Evolutionary conservation across 2,113 vertebrate genomes (phyloP).

Genomic region (Eulacestoma nigropectus): DNA sequence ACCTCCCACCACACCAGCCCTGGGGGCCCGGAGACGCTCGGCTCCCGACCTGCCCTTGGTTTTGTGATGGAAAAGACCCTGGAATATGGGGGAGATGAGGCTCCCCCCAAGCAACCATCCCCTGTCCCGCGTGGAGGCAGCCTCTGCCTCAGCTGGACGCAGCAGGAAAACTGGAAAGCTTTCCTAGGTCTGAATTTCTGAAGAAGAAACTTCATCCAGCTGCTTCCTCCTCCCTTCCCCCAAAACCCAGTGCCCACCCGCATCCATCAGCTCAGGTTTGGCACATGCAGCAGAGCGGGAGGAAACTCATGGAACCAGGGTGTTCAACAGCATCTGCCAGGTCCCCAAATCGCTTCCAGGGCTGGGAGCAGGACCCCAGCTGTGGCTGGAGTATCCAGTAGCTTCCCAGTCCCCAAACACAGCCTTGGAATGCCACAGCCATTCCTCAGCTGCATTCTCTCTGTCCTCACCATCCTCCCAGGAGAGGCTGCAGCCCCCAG

Average conservation of each 20-base stretch:
- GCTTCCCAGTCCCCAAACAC: background rate
- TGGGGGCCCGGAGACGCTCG: fast-evolving
- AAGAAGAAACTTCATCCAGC: background rate
- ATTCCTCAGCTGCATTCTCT: background rate
- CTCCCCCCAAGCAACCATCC: background rate
- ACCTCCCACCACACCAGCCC: background rate
- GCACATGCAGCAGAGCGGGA: background rate
- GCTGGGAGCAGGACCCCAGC: background rate
- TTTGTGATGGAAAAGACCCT: background rate
- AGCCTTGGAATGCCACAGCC: background rate
- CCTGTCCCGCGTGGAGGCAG: background rate
- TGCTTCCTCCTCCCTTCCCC: background rate
- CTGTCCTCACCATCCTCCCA: background rate
- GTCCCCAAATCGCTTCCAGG: background rate
- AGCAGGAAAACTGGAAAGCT: background rate
- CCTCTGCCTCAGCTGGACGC: background rate
- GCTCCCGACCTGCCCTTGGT: background rate
- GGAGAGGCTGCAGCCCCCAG: background rate
- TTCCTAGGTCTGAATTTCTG: background rate
- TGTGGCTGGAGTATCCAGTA: background rate
- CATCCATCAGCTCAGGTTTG: background rate
- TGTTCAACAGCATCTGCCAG: background rate
- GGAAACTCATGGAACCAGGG: background rate
- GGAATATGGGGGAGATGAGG: background rate
- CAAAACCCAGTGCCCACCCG: background rate